These are phyloP conservation scores for Menidia menidia DNA, from an alignment of 2,797 vertebrate species.

Conservation along the genomic window DNA sequence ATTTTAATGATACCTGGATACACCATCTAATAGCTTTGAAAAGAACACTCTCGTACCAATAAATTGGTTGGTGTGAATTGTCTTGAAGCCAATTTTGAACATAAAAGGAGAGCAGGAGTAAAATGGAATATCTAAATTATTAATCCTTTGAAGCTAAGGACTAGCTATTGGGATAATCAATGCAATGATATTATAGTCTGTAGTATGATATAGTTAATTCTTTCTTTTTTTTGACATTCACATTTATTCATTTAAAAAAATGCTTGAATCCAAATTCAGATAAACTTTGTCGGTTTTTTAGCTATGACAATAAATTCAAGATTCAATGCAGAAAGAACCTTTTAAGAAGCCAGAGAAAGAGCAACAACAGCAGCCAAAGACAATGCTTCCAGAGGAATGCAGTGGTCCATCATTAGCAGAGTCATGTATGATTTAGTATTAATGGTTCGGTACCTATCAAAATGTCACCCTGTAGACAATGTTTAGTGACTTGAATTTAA, in stretches of 20 bases:
- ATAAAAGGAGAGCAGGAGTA: not conserved
- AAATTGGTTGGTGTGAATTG: no score
- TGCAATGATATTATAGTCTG: no score
- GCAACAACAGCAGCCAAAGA: no score
- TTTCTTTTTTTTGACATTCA: not conserved
- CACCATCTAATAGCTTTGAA: not conserved
- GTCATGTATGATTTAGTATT: not conserved
- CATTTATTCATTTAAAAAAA: not conserved
- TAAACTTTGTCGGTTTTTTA: no score
- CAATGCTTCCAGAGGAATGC: not conserved
- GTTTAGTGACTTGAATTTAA: not conserved
- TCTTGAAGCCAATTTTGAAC: not conserved
- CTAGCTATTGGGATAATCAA: not conserved
- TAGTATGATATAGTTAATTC: not conserved
- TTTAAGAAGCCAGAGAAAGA: no score
- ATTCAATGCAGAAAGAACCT: no score
- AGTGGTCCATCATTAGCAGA: not conserved
- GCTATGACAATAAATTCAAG: no score
- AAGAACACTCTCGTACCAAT: not conserved
- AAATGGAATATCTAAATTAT: not conserved
- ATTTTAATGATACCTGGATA: no score
- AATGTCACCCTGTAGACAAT: not conserved
- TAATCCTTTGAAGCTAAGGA: not conserved
- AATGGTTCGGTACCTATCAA: not conserved
- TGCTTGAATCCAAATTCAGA: no score